phyloP scores from a whole-genome alignment of 92 coral and sea anemone species.

The Zoanthus solanderi region DNA sequence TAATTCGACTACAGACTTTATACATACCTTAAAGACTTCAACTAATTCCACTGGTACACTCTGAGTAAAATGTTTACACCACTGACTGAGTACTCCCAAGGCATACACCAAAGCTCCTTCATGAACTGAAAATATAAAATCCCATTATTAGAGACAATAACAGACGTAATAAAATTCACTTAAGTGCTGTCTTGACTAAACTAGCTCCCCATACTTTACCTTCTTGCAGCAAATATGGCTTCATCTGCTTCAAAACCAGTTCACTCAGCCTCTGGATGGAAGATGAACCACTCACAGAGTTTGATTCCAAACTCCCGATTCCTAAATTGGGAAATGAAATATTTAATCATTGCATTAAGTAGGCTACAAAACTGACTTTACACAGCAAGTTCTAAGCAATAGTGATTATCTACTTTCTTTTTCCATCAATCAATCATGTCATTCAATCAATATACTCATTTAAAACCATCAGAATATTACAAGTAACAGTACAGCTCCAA shows the following conservation, averaged over 20 bases:
- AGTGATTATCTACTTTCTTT: background rate
- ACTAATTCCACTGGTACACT: slow-evolving; percentile 78
- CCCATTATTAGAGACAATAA: background rate
- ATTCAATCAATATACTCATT: no score
- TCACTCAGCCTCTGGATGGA: slow-evolving; percentile 84
- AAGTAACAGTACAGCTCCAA: no score
- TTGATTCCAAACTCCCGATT: slow-evolving; percentile 72
- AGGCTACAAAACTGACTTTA: background rate
- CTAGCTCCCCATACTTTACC: slow-evolving; percentile 50
- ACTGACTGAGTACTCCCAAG: slow-evolving; percentile 74
- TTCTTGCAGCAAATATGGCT: slow-evolving; percentile 91
- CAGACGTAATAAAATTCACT: background rate
- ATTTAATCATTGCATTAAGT: background rate
- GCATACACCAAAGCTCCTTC: slow-evolving; percentile 84
- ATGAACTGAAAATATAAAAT: slow-evolving; percentile 69
- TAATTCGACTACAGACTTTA: no score
- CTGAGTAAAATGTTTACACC: slow-evolving; percentile 83
- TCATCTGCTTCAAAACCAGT: slow-evolving; percentile 78
- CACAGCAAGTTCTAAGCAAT: background rate
- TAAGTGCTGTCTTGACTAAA: background rate
- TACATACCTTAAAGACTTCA: slow-evolving; percentile 84
- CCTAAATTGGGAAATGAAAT: slow-evolving; percentile 45
- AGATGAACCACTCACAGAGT: slow-evolving; percentile 83
- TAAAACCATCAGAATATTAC: no score
- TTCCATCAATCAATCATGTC: no score